Evolutionary conservation across 30 jellyfish, hydroid and myxozoan genomes (phyloP), one percentile per base, ranked within the genome.

Genomic region (Haliclystus octoradiatus): DNA sequence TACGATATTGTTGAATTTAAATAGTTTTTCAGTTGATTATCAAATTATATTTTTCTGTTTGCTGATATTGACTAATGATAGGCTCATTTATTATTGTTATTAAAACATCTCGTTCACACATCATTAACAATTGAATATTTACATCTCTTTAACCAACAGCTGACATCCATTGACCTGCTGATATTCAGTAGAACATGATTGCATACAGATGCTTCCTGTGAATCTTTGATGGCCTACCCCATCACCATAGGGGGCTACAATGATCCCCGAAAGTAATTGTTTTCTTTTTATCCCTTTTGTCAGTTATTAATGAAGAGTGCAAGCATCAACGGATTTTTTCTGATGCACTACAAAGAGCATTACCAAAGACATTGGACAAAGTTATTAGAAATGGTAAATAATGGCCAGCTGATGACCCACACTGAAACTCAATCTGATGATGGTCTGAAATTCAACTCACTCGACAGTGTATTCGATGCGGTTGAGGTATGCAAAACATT

Each of bases 261-360:
- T n/a, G n/a, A n/a, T n/a, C n/a, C n/a, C n/a, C n/a, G n/a, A n/a
- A n/a, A 68, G 3, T 3, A 68, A 34, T 15, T 33, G 3, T 13
- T 1, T 34, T 35, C 2, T 26, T 24, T 32, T 61, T 34, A 22
- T 57, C 5, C 34, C 66, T 1, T 13, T 31, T 50, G 14, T 23
- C 65, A 85, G 96, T 80, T 85, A 26, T 51, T 85, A 63, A 67
- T 85, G 25, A 85, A 85, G 51, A 77, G 93, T 7, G 93, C 93
- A 26, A 78, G 93, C 49, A 90, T 85, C 33, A 67, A 82, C 0
- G 96, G 96, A 26, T 85, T 85, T 65, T 77, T 85, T 69, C 70
- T 85, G 28, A 33, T 85, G 89, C 77, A 85, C 71, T 93, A 85
- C 57, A 81, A 68, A 28, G 62, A 63, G 28, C 84, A 71, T 24